Conservation (phyloP, 2,888 invertebrate species). For the Panopea generosa region DNA sequence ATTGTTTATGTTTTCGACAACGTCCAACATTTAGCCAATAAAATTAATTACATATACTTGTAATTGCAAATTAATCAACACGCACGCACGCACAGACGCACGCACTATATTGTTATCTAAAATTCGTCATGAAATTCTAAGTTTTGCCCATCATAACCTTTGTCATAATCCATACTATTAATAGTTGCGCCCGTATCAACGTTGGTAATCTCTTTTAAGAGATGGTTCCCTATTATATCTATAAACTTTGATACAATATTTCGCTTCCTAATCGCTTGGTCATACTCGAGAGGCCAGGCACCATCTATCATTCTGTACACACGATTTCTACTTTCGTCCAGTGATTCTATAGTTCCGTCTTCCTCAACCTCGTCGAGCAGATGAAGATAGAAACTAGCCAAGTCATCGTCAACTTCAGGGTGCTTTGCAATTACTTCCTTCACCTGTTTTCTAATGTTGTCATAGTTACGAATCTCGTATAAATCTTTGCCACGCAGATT, state of each 20-base stretch:
- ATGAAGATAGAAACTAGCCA: slow-evolving; percentile 37
- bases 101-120: no score
- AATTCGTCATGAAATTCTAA: slow-evolving; percentile 42
- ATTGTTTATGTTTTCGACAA: no score
- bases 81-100: no score
- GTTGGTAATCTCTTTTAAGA: slow-evolving; percentile 25
- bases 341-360: slow-evolving; percentile 41
- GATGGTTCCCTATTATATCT: slow-evolving; percentile 45
- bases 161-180: not conserved
- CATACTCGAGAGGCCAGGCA: slow-evolving; percentile 30
- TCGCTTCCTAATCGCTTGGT: slow-evolving; percentile 38
- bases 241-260: slow-evolving; percentile 43
- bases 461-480: slow-evolving; percentile 40
- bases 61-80: no score
- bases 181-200: slow-evolving; percentile 18
- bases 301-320: slow-evolving; percentile 34
- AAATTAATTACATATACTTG: no score
- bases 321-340: slow-evolving; percentile 43
- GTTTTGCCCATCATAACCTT: slow-evolving; percentile 12
- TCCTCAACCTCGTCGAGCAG: slow-evolving; percentile 39
- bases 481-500: slow-evolving; percentile 36
- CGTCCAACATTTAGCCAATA: no score
- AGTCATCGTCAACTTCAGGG: slow-evolving; percentile 14
- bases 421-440: slow-evolving; percentile 21
- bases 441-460: slow-evolving; percentile 17